phyloP scores from a whole-genome alignment of 2,113 vertebrate genomes.

The Manacus vitellinus region DNA sequence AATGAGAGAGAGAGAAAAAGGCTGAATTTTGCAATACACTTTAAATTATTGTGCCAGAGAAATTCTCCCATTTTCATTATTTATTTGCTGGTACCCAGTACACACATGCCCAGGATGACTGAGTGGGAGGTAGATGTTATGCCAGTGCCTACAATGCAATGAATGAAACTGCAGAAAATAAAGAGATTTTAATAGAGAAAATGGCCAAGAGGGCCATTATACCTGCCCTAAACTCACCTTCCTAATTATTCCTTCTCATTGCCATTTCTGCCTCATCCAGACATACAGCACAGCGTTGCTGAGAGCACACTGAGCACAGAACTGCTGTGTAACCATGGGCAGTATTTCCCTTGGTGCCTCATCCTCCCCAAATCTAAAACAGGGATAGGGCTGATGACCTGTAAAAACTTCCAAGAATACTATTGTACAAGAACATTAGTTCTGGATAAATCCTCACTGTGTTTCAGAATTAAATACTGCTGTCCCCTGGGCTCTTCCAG shows the following conservation, averaged over 20 bases:
- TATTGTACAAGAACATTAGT: neutral
- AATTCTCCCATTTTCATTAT: neutral
- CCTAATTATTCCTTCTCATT: neutral
- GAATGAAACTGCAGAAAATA: neutral
- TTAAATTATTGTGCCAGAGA: neutral
- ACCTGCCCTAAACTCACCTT: neutral
- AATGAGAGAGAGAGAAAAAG: neutral
- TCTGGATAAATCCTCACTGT: neutral
- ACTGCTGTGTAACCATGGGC: rapidly evolving
- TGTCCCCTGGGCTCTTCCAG: neutral
- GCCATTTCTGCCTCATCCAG: neutral
- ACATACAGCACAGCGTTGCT: neutral
- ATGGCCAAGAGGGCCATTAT: neutral
- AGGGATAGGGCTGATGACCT: neutral
- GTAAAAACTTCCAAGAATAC: neutral
- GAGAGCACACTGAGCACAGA: neutral
- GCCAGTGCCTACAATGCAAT: neutral
- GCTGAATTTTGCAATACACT: neutral
- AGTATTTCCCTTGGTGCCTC: neutral
- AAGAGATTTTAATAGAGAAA: neutral
- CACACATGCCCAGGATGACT: neutral
- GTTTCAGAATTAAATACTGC: neutral
- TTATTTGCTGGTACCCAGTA: neutral
- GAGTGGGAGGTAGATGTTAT: neutral
- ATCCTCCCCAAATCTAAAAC: neutral